Evolutionary conservation across 2,888 invertebrate species (phyloP), one percentile per base, ranked within the genome.

Genomic region (Agrotis ipsilon): DNA sequence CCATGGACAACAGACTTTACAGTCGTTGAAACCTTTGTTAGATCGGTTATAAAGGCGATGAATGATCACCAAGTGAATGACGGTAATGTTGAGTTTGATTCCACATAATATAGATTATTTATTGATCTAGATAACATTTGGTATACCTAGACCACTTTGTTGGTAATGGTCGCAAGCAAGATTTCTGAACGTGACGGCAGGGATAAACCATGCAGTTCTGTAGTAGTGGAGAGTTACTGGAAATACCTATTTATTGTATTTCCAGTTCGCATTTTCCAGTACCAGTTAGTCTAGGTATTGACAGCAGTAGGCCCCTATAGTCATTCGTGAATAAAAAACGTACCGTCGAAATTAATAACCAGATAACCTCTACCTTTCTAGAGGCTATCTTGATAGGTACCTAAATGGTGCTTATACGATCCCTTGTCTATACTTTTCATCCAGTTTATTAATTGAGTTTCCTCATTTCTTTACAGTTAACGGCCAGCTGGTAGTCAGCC

Each of bases 401-500:
- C 11, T 39, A 39, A 39, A 39, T 39, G 39, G 11, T 11, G 39
- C 39, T 0, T 39, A 39, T 0, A 39, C 2, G 11, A 39, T 39
- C 39, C 11, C 0, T 7, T 7, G 39, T 39, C 39, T 39, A 39
- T 39, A 39, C 39, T 9, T 39, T 39, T 39, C 14, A n/a, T n/a
- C 24, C 19, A 49, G 3, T 21, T 52, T 59, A 59, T 54, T 79
- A n/a, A 46, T 46, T 52, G 66, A 45, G 49, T 58, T n/a, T 58
- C 49, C 7, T 3, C 21, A 16, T 80, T 68, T 63, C 70, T 83
- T 96, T 94, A 54, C 94, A 97, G 97, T 96, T 18, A 95, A 96
- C 86, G 96, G 96, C 4, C 93, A 95, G 60, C 86, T 94, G 77
- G 92, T 96, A 5, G 92, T 97, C 61, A 95, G 96, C 78, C 95